Evolutionary conservation across 2,888 invertebrate genomes (phyloP).

Genomic region (Scaptomyza tumidula): DNA sequence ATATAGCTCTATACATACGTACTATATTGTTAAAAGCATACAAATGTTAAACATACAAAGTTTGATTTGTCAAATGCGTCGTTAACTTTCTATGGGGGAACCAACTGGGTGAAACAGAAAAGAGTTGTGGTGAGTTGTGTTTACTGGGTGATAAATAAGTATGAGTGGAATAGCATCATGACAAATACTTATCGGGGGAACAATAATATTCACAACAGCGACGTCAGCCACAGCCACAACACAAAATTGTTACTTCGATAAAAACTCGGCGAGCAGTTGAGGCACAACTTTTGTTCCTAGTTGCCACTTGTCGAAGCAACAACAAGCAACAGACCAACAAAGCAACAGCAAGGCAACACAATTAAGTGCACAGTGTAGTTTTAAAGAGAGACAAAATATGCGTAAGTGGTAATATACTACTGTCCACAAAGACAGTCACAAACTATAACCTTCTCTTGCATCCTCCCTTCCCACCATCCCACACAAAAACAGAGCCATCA

Average conservation of each 20-base stretch:
- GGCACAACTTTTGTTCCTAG: slow-evolving; percentile 25
- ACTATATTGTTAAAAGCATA: slow-evolving; percentile 18
- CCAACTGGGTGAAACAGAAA: slow-evolving; percentile 12
- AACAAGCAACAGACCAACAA: slow-evolving; percentile 4
- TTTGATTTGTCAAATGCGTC: slow-evolving; percentile 43
- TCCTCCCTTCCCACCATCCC: slow-evolving; percentile 1
- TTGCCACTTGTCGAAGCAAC: slow-evolving; percentile 23
- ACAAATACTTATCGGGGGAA: slow-evolving; percentile 25
- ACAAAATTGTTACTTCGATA: slow-evolving; percentile 20
- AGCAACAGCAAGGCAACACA: slow-evolving; percentile 3
- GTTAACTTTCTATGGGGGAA: slow-evolving; percentile 43
- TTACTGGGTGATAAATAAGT: slow-evolving; percentile 48
- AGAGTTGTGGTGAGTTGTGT: slow-evolving; percentile 37
- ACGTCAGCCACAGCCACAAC: slow-evolving; percentile 1
- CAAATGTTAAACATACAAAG: slow-evolving; percentile 50
- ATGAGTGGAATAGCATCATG: slow-evolving; percentile 15
- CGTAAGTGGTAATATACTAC: slow-evolving; percentile 64
- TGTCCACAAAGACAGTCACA: not conserved
- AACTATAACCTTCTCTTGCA: slow-evolving; percentile 1
- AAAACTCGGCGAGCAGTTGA: slow-evolving; percentile 21
- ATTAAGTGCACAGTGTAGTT: slow-evolving; percentile 12
- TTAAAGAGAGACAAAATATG: slow-evolving; percentile 56
- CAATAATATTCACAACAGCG: slow-evolving; percentile 11
- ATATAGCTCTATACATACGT: not conserved
- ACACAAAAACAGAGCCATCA: slow-evolving; percentile 79